Percentiles rank a stretch among this genome's conserved stretches.
These are phyloP conservation scores for Peromyscus melanophrys DNA, from an alignment of 2,797 vertebrate species.

Conservation along the genomic window DNA sequence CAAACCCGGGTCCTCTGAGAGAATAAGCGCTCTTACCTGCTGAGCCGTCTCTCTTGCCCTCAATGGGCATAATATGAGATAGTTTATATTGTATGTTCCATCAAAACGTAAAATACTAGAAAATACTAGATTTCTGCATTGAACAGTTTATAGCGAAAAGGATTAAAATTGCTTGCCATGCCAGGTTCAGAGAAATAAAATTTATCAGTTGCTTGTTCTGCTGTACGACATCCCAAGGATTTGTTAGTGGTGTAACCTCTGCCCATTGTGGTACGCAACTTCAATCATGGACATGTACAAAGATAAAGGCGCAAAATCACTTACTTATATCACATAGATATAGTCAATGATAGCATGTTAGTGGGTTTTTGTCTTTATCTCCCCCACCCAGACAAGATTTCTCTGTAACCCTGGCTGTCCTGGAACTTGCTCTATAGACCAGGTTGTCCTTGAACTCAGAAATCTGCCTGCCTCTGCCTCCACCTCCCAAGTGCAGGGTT, in stretches of 20 bases:
- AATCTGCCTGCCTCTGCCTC: background rate
- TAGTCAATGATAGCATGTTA: background rate
- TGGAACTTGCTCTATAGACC: background rate
- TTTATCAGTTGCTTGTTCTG: background rate
- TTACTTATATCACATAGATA: background rate
- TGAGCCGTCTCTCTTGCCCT: background rate
- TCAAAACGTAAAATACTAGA: constrained; percentile 34
- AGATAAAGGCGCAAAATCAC: background rate
- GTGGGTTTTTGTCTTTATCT: background rate
- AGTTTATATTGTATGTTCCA: background rate
- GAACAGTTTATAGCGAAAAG: background rate
- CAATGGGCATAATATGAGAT: background rate
- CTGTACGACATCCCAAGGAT: background rate
- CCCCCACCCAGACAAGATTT: background rate
- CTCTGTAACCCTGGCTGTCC: background rate
- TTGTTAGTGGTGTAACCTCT: background rate
- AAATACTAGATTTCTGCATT: background rate
- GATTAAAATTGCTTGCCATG: background rate
- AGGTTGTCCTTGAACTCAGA: background rate
- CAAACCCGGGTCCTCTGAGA: background rate
- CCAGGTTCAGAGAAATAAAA: background rate
- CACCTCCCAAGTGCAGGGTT: background rate
- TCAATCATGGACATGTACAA: background rate
- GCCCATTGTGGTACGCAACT: background rate
- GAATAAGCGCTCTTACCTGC: background rate